Percentiles rank a stretch among this genome's conserved stretches.
Conservation (phyloP, 1,140 invertebrate genomes). For the Pseudomyrmex concolor region DNA sequence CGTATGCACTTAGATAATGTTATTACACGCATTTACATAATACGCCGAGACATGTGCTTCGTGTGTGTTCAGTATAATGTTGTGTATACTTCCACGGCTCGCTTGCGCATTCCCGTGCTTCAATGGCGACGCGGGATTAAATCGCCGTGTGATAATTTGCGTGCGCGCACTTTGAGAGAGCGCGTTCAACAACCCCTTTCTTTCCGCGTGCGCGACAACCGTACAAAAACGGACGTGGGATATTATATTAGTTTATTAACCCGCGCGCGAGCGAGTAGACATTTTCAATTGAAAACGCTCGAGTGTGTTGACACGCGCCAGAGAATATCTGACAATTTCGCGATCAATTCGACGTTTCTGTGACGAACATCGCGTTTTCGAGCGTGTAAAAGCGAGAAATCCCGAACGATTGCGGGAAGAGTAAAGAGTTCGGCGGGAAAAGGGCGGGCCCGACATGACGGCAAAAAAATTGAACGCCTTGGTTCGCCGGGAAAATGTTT, state of each 20-base stretch:
- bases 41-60: slow-evolving; percentile 40
- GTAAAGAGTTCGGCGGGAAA: neutral
- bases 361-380: neutral
- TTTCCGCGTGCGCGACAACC: neutral
- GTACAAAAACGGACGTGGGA: neutral
- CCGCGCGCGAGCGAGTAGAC: too few species aligned
- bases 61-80: slow-evolving; percentile 50
- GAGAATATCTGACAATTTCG: neutral
- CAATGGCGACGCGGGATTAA: slow-evolving; percentile 39
- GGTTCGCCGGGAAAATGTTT: slow-evolving; percentile 54
- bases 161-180: slow-evolving; percentile 31
- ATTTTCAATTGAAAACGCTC: too few species aligned
- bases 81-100: neutral
- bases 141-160: slow-evolving; percentile 36
- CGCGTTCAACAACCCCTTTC: neutral
- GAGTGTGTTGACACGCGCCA: too few species aligned
- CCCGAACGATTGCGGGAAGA: neutral
- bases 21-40: slow-evolving; percentile 57
- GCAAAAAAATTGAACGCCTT: slow-evolving; percentile 51
- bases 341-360: neutral
- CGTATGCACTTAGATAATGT: slow-evolving; percentile 54
- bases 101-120: slow-evolving; percentile 9
- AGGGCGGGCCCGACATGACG: neutral
- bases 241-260: too few species aligned
- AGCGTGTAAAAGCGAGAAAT: neutral